phyloP scores from a whole-genome alignment of 2,113 vertebrate genomes.

The Nyctereutes procyonoides region DNA sequence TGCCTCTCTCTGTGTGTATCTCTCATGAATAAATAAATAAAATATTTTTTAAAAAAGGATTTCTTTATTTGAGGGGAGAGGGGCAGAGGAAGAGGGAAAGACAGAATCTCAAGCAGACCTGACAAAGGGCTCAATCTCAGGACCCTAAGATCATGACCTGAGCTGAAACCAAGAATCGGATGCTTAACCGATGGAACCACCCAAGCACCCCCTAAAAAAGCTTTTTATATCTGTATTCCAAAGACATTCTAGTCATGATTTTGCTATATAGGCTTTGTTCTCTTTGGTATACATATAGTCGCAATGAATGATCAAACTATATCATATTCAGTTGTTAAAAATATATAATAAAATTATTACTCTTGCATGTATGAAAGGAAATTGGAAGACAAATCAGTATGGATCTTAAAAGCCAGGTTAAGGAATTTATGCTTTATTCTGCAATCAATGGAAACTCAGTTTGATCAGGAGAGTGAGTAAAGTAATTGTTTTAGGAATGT shows the following conservation, averaged over 20 bases:
- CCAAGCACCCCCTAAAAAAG: neutral
- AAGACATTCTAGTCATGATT: neutral
- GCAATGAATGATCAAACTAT: conserved; percentile 25
- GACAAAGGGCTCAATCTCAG: neutral
- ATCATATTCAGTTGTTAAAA: neutral
- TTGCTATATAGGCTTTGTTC: neutral
- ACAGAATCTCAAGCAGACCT: neutral
- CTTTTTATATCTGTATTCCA: neutral
- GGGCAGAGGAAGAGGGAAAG: neutral
- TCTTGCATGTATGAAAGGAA: conserved; percentile 13
- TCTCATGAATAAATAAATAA: no score
- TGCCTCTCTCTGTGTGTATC: no score
- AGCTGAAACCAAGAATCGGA: neutral
- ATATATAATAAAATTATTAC: conserved; percentile 31
- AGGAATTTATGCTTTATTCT: conserved; percentile 53
- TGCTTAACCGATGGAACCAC: neutral
- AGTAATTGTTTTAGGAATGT: conserved; percentile 38
- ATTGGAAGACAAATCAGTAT: conserved; percentile 13
- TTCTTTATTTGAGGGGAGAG: neutral
- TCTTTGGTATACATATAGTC: conserved; percentile 29
- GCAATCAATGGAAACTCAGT: neutral
- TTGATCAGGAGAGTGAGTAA: conserved; percentile 29
- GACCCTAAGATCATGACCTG: neutral
- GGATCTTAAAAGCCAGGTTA: neutral
- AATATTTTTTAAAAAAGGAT: no score